phyloP scores from a whole-genome alignment of 2,113 vertebrate genomes.

The Columba janthina region DNA sequence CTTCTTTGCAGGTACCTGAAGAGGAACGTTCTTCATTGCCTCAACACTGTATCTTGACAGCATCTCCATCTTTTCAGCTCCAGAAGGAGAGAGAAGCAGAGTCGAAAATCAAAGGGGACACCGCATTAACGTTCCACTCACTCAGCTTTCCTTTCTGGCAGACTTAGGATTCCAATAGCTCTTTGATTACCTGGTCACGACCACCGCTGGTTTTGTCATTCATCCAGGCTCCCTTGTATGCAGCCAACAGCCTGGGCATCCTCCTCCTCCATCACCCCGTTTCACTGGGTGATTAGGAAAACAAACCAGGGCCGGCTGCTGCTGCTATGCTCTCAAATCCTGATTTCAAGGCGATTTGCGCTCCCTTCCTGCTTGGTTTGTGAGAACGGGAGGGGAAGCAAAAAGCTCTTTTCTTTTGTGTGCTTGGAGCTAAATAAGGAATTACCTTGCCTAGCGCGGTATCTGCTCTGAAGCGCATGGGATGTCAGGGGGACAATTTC shows the following conservation, averaged over 20 bases:
- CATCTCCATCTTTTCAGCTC: background rate
- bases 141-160: background rate
- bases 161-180: background rate
- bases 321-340: background rate
- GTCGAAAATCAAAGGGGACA: background rate
- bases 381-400: constrained; percentile 12
- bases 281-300: background rate
- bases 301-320: constrained; percentile 9
- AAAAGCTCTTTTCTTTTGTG: constrained; percentile 38
- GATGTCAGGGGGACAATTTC: constrained; percentile 39
- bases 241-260: background rate
- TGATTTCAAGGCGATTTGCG: constrained; percentile 67
- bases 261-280: background rate
- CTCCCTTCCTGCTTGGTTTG: constrained; percentile 34
- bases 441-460: background rate
- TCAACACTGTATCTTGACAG: background rate
- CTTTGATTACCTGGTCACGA: background rate
- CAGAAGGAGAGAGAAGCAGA: background rate
- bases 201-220: background rate
- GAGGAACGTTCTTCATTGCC: background rate
- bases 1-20: background rate
- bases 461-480: background rate
- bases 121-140: background rate
- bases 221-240: background rate
- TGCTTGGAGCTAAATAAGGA: constrained; percentile 41